Conservation (phyloP, 2,888 invertebrate genomes). For the Nowickia ferox region DNA sequence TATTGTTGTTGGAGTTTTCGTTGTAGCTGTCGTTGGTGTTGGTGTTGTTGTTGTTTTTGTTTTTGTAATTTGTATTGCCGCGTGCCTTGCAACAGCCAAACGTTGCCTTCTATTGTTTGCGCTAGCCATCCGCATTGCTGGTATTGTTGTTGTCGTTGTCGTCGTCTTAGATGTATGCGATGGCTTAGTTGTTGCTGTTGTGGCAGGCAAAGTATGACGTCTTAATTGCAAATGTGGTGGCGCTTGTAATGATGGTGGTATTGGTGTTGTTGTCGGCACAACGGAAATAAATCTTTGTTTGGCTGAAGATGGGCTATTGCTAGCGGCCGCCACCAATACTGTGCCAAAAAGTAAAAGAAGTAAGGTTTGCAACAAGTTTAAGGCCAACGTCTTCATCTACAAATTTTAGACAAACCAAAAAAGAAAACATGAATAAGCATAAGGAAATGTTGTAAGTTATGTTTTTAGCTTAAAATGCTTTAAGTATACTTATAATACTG, state of each 20-base stretch:
- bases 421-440: slow-evolving; percentile 13
- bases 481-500: slow-evolving; percentile 8
- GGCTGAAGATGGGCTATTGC: slow-evolving; percentile 70
- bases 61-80: slow-evolving; percentile 72
- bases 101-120: slow-evolving; percentile 73
- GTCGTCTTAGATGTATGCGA: slow-evolving; percentile 77
- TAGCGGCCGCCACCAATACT: slow-evolving; percentile 42
- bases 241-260: slow-evolving; percentile 83
- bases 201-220: slow-evolving; percentile 67
- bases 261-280: slow-evolving; percentile 77
- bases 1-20: slow-evolving; percentile 63
- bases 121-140: slow-evolving; percentile 70
- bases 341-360: slow-evolving; percentile 73
- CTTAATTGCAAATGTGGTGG: slow-evolving; percentile 83
- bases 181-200: slow-evolving; percentile 78
- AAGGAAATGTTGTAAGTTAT: slow-evolving; percentile 48
- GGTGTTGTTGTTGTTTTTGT: slow-evolving; percentile 57
- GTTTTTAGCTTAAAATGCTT: slow-evolving; percentile 10
- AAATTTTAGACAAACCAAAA: slow-evolving; percentile 65
- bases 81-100: slow-evolving; percentile 71
- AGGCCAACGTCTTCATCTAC: slow-evolving; percentile 82
- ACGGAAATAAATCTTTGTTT: slow-evolving; percentile 57
- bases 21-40: slow-evolving; percentile 67
- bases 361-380: slow-evolving; percentile 81
- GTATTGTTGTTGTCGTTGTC: slow-evolving; percentile 58